phyloP scores from a whole-genome alignment of 2,797 vertebrate genomes.

The Rhodeus uyekii region DNA sequence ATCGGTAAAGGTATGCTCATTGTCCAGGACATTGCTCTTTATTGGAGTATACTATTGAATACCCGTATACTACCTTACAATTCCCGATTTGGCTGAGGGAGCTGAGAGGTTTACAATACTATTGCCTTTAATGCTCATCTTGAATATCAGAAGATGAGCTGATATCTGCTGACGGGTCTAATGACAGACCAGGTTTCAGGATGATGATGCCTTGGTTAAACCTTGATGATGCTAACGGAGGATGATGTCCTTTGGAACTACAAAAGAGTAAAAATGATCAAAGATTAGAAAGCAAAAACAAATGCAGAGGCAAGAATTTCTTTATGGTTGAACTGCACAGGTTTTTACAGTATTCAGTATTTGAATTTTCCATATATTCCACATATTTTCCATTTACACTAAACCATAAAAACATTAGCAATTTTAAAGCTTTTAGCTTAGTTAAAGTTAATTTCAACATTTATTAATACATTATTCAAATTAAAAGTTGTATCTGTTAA shows the following conservation, averaged over 20 bases:
- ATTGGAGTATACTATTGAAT: neutral
- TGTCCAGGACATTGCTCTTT: slow-evolving; percentile 3
- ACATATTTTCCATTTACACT: too few species aligned
- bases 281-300: neutral
- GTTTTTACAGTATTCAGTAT: neutral
- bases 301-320: neutral
- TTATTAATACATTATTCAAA: neutral
- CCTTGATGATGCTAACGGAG: slow-evolving; percentile 59
- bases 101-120: neutral
- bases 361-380: neutral
- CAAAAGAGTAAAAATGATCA: neutral
- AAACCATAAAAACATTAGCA: too few species aligned
- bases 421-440: neutral
- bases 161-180: neutral
- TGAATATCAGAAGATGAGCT: slow-evolving; percentile 1
- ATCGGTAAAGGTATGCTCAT: neutral
- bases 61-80: slow-evolving; percentile 20
- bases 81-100: neutral
- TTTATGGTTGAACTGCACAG: neutral
- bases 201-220: slow-evolving; percentile 43
- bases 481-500: neutral
- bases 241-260: slow-evolving; percentile 56
- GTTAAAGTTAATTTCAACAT: neutral
- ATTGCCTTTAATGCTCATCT: slow-evolving; percentile 25
- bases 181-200: neutral